phyloP scores from a whole-genome alignment of 2,113 vertebrate genomes.

The Anhinga anhinga region DNA sequence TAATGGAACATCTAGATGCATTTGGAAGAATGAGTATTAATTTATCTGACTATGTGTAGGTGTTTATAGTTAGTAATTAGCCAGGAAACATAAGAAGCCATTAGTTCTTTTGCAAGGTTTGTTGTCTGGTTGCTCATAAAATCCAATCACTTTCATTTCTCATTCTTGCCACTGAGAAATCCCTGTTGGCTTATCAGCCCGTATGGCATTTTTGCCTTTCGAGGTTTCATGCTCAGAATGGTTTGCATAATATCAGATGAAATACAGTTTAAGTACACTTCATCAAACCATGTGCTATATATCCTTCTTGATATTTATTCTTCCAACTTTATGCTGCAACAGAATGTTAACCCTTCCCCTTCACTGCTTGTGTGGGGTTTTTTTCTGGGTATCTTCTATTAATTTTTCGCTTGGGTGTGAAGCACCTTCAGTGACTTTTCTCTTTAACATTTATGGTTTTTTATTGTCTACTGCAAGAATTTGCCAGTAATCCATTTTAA shows the following conservation, averaged over 20 bases:
- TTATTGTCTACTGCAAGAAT: background rate
- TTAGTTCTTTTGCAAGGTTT: background rate
- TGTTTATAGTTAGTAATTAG: background rate
- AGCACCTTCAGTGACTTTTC: background rate
- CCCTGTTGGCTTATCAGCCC: background rate
- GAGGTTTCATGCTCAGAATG: background rate
- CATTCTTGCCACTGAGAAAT: background rate
- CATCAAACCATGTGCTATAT: background rate
- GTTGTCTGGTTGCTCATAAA: background rate
- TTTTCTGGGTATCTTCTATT: background rate
- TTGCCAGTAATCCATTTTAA: background rate
- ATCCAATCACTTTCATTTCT: background rate
- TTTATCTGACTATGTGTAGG: background rate
- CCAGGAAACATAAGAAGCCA: background rate
- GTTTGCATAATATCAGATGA: background rate
- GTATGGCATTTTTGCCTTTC: background rate
- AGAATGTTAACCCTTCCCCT: background rate
- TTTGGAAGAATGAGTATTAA: background rate
- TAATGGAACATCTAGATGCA: background rate
- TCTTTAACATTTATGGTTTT: background rate
- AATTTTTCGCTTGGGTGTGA: background rate
- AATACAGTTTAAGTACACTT: background rate
- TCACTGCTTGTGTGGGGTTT: background rate
- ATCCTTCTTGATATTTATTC: background rate
- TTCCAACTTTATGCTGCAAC: background rate